Evolutionary conservation across 2,797 vertebrate genomes (phyloP).

Genomic region (Ceyx erithaca): DNA sequence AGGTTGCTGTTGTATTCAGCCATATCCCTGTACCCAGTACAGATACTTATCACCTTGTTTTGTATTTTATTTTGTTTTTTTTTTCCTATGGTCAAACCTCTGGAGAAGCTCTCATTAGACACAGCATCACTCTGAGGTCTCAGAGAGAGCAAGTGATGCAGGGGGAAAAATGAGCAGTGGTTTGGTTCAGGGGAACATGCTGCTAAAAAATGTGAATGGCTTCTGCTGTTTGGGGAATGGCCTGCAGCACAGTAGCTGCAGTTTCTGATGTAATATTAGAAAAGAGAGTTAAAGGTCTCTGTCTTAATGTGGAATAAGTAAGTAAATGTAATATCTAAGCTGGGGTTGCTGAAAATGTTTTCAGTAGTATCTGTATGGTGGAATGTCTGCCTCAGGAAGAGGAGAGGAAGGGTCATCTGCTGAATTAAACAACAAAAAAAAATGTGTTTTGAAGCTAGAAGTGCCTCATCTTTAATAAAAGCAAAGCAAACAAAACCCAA

Average conservation of each 20-base stretch:
- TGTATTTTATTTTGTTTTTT: not conserved
- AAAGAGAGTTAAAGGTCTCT: constrained; percentile 8
- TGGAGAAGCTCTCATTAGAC: not conserved
- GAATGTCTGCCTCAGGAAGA: not conserved
- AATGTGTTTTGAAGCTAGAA: not conserved
- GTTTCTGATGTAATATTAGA: not conserved
- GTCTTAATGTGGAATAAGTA: not conserved
- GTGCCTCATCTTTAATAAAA: not conserved
- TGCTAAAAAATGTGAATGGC: not conserved
- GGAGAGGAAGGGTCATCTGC: not conserved
- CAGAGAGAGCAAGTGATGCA: not conserved
- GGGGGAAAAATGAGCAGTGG: not conserved
- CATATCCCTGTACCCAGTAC: not conserved
- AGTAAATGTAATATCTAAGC: not conserved
- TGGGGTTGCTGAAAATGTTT: not conserved
- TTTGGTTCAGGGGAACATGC: not conserved
- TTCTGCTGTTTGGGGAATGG: not conserved
- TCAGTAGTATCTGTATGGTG: not conserved
- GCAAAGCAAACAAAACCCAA: not conserved
- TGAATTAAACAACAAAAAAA: not conserved
- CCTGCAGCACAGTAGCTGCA: not conserved
- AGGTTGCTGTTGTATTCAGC: not conserved
- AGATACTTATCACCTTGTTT: not conserved
- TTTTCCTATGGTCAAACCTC: not conserved
- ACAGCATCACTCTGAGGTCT: not conserved